These are phyloP conservation scores for Xiphophorus couchianus DNA, from an alignment of 2,113 vertebrate species.

Conservation along the genomic window DNA sequence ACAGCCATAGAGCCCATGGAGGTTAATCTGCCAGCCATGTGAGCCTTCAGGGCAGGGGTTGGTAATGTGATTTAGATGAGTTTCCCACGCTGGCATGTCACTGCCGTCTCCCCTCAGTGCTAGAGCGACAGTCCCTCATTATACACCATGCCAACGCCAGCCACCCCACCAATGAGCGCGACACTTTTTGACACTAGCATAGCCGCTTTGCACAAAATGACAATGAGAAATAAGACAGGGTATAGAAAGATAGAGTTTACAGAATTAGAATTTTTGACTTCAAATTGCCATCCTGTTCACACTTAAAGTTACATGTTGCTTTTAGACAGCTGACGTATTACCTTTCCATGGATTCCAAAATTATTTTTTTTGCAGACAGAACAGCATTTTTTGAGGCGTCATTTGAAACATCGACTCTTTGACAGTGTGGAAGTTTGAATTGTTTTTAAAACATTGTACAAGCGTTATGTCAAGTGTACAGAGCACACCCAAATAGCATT, in stretches of 20 bases:
- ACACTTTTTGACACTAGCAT: constrained; percentile 69
- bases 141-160: constrained; percentile 66
- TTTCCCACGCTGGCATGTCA: constrained; percentile 71
- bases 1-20: constrained; percentile 49
- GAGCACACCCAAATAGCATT: not conserved
- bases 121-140: constrained; percentile 74
- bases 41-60: constrained; percentile 65
- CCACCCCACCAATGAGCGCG: constrained; percentile 58
- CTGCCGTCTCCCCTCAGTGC: constrained; percentile 67
- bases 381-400: not conserved
- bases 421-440: not conserved
- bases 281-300: constrained; percentile 19
- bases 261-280: constrained; percentile 34
- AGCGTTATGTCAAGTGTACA: not conserved
- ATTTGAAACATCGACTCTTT: not conserved
- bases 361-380: not conserved
- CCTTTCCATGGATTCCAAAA: not conserved
- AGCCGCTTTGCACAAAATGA: constrained; percentile 56
- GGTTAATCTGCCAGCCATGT: constrained; percentile 73
- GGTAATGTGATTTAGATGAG: constrained; percentile 81
- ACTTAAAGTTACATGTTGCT: constrained; percentile 12
- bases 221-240: constrained; percentile 28
- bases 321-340: not conserved
- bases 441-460: not conserved
- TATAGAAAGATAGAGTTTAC: constrained; percentile 11